These are phyloP conservation scores for Diachrysia chrysitis DNA, from an alignment of 2,888 invertebrate species.

Conservation along the genomic window DNA sequence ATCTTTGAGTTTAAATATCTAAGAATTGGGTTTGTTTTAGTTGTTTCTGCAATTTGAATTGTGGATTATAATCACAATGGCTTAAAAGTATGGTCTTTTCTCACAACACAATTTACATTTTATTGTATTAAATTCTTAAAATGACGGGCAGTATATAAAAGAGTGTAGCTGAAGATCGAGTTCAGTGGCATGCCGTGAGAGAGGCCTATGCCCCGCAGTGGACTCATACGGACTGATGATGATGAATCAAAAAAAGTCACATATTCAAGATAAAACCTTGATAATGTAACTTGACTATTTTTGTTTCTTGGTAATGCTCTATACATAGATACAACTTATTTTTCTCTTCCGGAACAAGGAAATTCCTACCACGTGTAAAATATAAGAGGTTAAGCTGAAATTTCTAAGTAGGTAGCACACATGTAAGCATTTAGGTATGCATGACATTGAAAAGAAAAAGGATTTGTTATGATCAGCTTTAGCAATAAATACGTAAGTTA, in stretches of 20 bases:
- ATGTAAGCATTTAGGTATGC: neutral
- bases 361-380: neutral
- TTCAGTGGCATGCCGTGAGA: too few relatives aligned
- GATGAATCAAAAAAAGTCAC: too few relatives aligned
- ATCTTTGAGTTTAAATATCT: slow-evolving; percentile 1
- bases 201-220: too few relatives aligned
- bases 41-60: neutral
- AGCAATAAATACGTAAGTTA: too few relatives aligned
- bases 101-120: too few relatives aligned
- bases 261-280: neutral
- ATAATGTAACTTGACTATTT: neutral
- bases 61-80: too few relatives aligned
- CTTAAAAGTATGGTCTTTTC: too few relatives aligned
- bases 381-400: neutral
- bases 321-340: neutral
- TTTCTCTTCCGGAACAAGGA: neutral
- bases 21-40: neutral
- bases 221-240: too few relatives aligned
- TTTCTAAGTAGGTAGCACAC: neutral
- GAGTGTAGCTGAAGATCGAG: too few relatives aligned
- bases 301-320: neutral
- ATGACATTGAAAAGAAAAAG: neutral
- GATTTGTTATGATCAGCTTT: neutral
- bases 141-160: too few relatives aligned
- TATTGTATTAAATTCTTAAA: too few relatives aligned